phyloP scores from a whole-genome alignment of 2,113 vertebrate genomes.

The Mustela nigripes region DNA sequence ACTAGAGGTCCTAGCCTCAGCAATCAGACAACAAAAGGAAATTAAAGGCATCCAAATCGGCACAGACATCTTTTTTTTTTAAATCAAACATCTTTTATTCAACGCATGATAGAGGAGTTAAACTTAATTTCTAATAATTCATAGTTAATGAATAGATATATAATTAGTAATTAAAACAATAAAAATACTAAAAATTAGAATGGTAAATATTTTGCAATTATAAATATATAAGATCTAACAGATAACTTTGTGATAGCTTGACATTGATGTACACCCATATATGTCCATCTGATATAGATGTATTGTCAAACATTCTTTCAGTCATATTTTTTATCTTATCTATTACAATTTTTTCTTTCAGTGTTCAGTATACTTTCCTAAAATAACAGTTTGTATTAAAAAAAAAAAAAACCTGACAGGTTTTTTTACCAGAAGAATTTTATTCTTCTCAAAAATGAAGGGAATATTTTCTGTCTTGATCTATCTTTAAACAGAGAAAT shows the following conservation, averaged over 20 bases:
- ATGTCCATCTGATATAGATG: neutral
- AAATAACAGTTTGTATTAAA: neutral
- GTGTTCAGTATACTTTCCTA: neutral
- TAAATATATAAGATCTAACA: neutral
- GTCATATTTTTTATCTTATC: neutral
- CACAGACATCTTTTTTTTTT: too few species aligned
- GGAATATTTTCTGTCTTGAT: conserved; percentile 41
- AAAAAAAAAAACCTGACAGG: neutral
- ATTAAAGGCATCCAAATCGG: too few species aligned
- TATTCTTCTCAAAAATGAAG: conserved; percentile 32
- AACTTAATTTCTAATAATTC: neutral
- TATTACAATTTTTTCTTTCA: neutral
- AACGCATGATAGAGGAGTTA: neutral
- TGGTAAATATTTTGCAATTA: neutral
- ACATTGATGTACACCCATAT: neutral
- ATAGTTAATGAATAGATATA: neutral
- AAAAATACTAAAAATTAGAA: neutral
- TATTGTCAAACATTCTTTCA: neutral
- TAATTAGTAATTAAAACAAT: neutral
- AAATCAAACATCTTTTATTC: neutral
- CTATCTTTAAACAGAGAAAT: conserved; percentile 52
- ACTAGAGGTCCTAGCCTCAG: too few species aligned
- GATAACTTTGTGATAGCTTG: neutral
- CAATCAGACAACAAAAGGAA: too few species aligned
- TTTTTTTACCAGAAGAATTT: conserved; percentile 45